Base-by-base conservation (phyloP, 2,797 vertebrate genomes). In the Myotis vivesi region DNA sequence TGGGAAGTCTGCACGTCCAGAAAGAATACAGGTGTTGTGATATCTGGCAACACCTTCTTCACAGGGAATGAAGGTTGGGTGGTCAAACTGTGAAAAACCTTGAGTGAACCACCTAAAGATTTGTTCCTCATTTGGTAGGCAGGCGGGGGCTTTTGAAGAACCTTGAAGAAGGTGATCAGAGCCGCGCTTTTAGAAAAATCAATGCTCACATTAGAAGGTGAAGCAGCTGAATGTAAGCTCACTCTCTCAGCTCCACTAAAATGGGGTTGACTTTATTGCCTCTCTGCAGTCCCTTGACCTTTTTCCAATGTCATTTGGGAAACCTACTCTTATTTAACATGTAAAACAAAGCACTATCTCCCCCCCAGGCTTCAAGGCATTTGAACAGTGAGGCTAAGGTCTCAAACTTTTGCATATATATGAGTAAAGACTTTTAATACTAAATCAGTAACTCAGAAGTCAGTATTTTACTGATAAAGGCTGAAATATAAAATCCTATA, bases 101-200 rank as follows among this genome's bases (percentile, higher is more conserved):
- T 92, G 96, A 95, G 41, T 92, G 93, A 88, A 46, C 57, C 79
- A 90, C 53, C 53, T 80, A 87, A 72, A 62, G 85, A 53, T 92
- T 90, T 66, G 44, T 80, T 96, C 85, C 94, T 94, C 90, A 92
- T 95, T 95, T 91, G 87, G 81, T 92, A 86, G 76, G 86, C 77
- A 93, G 6, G 71, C 33, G 10, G 73, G 73, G 72, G 64, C 57
- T 71, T 93, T 83, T 89, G 90, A 94, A 95, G 96, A 95, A 97
- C 92, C 93, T 95, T 95, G 93, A 95, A 76, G 96, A 97, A 97
- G 96, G 96, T 95, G 96, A 96, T 96, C 85, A 95, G 95, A 92
- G 82, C 64, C 64, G 92, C 88, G 88, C 96, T 97, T 96, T 97
- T 94, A 96, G 95, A 97, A 97, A 97, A 97, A 97, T 97, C 96